Percentiles rank a stretch among this genome's conserved stretches.
These are phyloP conservation scores for Phanerotoma sp. DNA, from an alignment of 2,888 invertebrate species.

Conservation along the genomic window DNA sequence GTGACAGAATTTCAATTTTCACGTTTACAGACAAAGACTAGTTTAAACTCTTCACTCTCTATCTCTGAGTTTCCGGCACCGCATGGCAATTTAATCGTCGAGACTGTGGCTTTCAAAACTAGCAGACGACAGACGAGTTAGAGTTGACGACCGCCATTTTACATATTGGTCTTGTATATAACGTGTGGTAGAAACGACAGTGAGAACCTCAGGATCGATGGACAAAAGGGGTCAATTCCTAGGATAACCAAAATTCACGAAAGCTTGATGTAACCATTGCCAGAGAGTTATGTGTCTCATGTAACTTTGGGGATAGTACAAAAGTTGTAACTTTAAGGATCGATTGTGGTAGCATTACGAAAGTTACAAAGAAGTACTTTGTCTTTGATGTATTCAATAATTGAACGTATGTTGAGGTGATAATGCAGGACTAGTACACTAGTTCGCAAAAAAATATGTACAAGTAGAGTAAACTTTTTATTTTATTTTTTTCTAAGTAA, in stretches of 20 bases:
- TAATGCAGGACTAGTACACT: too few relatives aligned
- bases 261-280: background rate
- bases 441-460: too few relatives aligned
- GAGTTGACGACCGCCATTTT: constrained; percentile 7
- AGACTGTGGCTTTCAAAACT: constrained; percentile 11
- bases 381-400: background rate
- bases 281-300: background rate
- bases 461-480: too few relatives aligned
- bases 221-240: background rate
- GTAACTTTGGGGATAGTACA: too few relatives aligned
- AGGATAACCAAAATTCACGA: too few relatives aligned
- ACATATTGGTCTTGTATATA: constrained; percentile 10
- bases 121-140: background rate
- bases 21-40: constrained; percentile 1
- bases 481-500: too few relatives aligned
- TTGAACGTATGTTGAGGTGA: too few relatives aligned
- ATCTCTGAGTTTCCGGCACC: constrained; percentile 10
- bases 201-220: constrained; percentile 11
- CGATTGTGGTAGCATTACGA: background rate
- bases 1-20: constrained; percentile 4
- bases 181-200: constrained; percentile 4
- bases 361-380: background rate
- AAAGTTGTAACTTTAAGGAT: too few relatives aligned
- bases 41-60: constrained; percentile 11
- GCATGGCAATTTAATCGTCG: constrained; percentile 12